Conservation (phyloP, 1,140 invertebrate species). For the Nasonia giraulti region DNA sequence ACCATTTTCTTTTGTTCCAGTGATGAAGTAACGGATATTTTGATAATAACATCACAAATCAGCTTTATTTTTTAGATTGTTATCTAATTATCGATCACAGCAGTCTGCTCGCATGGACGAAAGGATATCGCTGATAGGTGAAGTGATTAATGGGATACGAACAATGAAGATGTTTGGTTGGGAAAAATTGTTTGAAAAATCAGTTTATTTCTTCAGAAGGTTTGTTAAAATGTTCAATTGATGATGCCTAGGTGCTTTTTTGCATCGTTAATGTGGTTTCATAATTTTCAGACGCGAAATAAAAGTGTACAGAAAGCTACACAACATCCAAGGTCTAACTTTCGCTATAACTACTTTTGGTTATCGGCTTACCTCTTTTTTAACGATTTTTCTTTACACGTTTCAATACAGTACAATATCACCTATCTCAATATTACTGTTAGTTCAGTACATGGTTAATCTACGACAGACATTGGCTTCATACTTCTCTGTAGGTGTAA, state of each 20-base stretch:
- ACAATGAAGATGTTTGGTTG: slow-evolving; percentile 8
- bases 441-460: not conserved
- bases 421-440: not conserved
- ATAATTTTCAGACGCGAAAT: not conserved
- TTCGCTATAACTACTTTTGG: not conserved
- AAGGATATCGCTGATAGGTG: not conserved
- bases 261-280: not conserved
- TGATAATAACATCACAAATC: not conserved
- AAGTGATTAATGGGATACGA: not conserved
- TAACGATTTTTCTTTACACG: not conserved
- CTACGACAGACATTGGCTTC: not conserved
- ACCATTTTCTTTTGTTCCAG: too few relatives aligned
- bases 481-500: too few relatives aligned
- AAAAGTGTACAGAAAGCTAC: not conserved
- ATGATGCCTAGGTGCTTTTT: not conserved
- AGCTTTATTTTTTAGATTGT: not conserved
- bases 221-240: not conserved
- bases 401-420: not conserved
- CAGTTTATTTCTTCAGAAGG: not conserved
- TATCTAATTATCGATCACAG: not conserved
- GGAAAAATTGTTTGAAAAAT: not conserved
- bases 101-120: not conserved
- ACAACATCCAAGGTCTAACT: not conserved
- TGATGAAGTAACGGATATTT: not conserved
- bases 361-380: not conserved